A percentile compares a stretch with the other conserved stretches of the same genome.
phyloP scores from a whole-genome alignment of 2,797 vertebrate genomes.

The Craterocephalus amniculus region DNA sequence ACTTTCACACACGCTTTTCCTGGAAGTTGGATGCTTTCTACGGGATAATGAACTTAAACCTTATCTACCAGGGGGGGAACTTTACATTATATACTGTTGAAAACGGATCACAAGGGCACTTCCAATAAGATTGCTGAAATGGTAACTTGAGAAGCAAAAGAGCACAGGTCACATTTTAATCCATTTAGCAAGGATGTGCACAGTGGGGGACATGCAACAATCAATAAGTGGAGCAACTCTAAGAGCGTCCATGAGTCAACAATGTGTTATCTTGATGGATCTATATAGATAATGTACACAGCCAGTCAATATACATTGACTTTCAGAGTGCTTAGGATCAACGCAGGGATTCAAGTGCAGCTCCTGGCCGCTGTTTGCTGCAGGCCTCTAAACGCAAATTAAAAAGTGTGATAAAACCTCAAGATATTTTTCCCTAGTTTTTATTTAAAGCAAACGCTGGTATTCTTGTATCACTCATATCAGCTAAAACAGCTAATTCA shows the following conservation, averaged over 20 bases:
- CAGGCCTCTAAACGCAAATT: conserved; percentile 13
- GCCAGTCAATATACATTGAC: conserved; percentile 50
- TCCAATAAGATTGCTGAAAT: conserved; percentile 32
- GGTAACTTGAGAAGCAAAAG: conserved; percentile 51
- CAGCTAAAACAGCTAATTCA: neutral
- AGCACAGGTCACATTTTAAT: conserved; percentile 52
- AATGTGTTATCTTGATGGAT: conserved; percentile 60
- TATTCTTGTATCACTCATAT: neutral
- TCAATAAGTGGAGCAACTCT: conserved; percentile 63
- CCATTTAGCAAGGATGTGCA: conserved; percentile 64
- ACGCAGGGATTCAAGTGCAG: conserved; percentile 14
- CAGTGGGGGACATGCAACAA: conserved; percentile 42
- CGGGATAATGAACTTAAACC: conserved; percentile 55
- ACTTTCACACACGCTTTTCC: conserved; percentile 42
- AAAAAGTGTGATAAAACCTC: neutral
- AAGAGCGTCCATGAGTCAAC: conserved; percentile 65
- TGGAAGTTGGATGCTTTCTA: conserved; percentile 34
- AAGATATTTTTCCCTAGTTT: neutral
- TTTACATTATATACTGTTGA: conserved; percentile 44
- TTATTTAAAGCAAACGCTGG: neutral
- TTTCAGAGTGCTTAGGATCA: conserved; percentile 33
- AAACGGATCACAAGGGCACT: conserved; percentile 34
- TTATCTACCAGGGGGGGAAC: conserved; percentile 48
- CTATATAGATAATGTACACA: conserved; percentile 28
- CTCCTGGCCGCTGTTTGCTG: conserved; percentile 17